A percentile compares a stretch with the other conserved stretches of the same genome.
These are phyloP conservation scores for Petaurus breviceps DNA, from an alignment of 2,113 vertebrate species.

Conservation along the genomic window DNA sequence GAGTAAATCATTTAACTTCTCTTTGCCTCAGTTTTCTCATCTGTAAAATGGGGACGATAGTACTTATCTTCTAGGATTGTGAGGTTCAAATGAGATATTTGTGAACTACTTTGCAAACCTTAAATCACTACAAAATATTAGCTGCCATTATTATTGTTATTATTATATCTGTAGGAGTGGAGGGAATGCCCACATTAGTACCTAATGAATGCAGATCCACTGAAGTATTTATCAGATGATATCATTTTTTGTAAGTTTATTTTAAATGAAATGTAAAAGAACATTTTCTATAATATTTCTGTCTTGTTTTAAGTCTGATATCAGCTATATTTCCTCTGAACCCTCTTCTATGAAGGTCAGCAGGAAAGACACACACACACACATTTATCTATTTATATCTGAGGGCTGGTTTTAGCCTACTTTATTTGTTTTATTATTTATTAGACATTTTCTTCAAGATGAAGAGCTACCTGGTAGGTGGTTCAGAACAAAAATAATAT, in stretches of 20 bases:
- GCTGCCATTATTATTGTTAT: neutral
- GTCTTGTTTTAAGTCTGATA: neutral
- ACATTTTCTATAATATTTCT: neutral
- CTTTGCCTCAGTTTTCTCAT: neutral
- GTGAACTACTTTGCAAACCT: neutral
- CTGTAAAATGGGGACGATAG: neutral
- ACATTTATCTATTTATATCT: neutral
- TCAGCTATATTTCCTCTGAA: neutral
- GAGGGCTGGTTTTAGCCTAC: conserved; percentile 3
- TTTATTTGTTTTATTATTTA: conserved; percentile 58
- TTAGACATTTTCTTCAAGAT: neutral
- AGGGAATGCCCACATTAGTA: neutral
- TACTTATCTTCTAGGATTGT: neutral
- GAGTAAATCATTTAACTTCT: neutral
- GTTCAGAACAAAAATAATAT: conserved; percentile 29
- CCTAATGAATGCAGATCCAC: neutral
- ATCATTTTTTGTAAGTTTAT: neutral
- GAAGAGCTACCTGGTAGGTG: conserved; percentile 38
- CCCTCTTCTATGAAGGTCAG: conserved; percentile 15
- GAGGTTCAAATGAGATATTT: neutral
- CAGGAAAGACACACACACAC: neutral
- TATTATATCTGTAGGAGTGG: neutral
- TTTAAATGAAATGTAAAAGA: neutral
- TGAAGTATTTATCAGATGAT: neutral
- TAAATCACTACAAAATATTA: neutral